Percentiles rank a stretch among this genome's conserved stretches.
Conservation (phyloP, 2,113 vertebrate genomes). For the Catharus minimus region DNA sequence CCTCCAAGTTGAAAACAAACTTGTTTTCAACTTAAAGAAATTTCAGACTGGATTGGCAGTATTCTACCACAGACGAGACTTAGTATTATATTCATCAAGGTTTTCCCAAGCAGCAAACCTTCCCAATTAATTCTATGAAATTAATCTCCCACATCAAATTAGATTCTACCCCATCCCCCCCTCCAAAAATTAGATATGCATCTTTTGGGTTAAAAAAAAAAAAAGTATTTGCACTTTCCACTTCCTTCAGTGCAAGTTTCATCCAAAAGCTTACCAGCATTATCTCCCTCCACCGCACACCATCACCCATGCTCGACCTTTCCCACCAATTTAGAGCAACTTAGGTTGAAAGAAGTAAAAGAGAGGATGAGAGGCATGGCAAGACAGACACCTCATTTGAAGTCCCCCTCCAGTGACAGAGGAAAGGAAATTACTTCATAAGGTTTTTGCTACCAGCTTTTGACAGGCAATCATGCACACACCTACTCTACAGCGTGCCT, state of each 20-base stretch:
- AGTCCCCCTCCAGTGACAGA: not conserved
- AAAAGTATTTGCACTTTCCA: not conserved
- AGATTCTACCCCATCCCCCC: not conserved
- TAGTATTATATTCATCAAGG: not conserved
- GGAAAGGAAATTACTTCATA: not conserved
- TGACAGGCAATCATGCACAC: not conserved
- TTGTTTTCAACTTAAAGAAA: conserved; percentile 7
- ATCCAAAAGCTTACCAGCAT: not conserved
- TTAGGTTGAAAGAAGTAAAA: not conserved
- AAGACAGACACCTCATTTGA: not conserved
- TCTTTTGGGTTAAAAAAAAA: not conserved
- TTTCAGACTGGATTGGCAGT: not conserved
- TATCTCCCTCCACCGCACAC: rapidly evolving
- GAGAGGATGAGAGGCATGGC: not conserved
- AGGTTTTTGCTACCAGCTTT: not conserved
- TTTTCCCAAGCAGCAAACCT: not conserved
- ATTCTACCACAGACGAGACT: not conserved
- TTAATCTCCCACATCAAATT: not conserved
- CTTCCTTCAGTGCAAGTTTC: not conserved
- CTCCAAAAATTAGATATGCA: not conserved
- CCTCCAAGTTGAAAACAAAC: conserved; percentile 8
- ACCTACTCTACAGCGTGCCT: not conserved
- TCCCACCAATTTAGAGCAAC: not conserved
- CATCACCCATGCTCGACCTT: rapidly evolving
- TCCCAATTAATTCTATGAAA: not conserved